Evolutionary conservation across 2,797 vertebrate species (phyloP).

Genomic region (Periparus ater): DNA sequence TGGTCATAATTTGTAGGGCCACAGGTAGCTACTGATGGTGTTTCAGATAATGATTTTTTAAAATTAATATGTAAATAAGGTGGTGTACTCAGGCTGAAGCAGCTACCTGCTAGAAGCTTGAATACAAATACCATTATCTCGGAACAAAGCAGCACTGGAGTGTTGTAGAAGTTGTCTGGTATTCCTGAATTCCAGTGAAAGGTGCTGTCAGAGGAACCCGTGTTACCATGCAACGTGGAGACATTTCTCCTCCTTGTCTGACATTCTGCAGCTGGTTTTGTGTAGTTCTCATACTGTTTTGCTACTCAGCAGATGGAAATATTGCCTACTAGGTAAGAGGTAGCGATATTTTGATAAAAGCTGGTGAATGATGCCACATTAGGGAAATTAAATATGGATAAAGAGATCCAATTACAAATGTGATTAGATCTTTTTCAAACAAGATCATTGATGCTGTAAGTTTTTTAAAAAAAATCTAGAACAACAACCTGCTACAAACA

Average conservation of each 20-base stretch:
- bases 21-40: not conserved
- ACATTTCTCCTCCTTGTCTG: not conserved
- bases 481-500: not conserved
- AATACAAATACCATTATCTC: not conserved
- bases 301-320: not conserved
- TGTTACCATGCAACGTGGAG: not conserved
- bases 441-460: not conserved
- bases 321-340: not conserved
- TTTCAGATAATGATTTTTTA: not conserved
- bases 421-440: not conserved
- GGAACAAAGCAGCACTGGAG: not conserved
- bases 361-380: not conserved
- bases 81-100: not conserved
- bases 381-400: not conserved
- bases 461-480: not conserved
- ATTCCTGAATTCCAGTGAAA: not conserved
- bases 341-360: not conserved
- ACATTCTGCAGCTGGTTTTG: not conserved
- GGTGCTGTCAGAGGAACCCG: not conserved
- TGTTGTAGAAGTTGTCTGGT: not conserved
- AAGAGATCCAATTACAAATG: not conserved
- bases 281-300: not conserved
- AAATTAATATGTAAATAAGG: not conserved
- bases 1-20: not conserved
- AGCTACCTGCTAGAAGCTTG: not conserved